These are phyloP conservation scores for Actias luna DNA, from an alignment of 2,888 invertebrate species.

Conservation along the genomic window DNA sequence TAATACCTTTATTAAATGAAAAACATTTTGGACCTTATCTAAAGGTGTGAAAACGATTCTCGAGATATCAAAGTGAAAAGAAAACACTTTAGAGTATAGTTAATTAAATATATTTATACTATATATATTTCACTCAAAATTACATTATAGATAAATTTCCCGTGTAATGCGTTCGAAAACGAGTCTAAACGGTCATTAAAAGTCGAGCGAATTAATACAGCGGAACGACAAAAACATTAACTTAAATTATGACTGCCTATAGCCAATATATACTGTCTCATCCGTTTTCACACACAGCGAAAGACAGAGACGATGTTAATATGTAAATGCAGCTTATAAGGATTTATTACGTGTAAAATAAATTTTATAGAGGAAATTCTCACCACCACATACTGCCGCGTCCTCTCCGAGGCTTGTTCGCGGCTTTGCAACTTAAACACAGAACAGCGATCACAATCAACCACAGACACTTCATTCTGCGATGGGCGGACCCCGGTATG, in stretches of 20 bases:
- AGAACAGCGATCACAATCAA: slow-evolving; percentile 79
- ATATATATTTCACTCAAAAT: background rate
- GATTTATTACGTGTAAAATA: background rate
- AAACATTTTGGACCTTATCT: background rate
- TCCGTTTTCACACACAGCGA: background rate
- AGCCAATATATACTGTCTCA: slow-evolving; percentile 1
- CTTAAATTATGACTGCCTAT: slow-evolving; percentile 6
- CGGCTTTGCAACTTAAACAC: slow-evolving; percentile 75
- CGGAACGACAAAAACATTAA: slow-evolving; percentile 20
- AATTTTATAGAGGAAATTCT: slow-evolving; percentile 48
- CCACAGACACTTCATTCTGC: slow-evolving; percentile 79
- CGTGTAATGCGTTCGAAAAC: background rate
- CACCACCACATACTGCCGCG: slow-evolving; percentile 97
- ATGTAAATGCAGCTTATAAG: background rate
- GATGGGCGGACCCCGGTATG: slow-evolving; percentile 63
- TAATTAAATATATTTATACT: background rate
- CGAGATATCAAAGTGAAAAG: background rate
- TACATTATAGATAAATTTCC: background rate
- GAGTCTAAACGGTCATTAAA: slow-evolving; percentile 18
- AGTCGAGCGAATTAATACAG: slow-evolving; percentile 20
- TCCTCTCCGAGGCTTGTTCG: slow-evolving; percentile 87
- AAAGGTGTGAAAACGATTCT: background rate
- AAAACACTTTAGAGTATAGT: background rate
- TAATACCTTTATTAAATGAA: background rate
- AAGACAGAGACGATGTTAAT: slow-evolving; percentile 5